These are phyloP conservation scores for Aviceda subcristata DNA, from an alignment of 2,113 vertebrate species.

Conservation along the genomic window DNA sequence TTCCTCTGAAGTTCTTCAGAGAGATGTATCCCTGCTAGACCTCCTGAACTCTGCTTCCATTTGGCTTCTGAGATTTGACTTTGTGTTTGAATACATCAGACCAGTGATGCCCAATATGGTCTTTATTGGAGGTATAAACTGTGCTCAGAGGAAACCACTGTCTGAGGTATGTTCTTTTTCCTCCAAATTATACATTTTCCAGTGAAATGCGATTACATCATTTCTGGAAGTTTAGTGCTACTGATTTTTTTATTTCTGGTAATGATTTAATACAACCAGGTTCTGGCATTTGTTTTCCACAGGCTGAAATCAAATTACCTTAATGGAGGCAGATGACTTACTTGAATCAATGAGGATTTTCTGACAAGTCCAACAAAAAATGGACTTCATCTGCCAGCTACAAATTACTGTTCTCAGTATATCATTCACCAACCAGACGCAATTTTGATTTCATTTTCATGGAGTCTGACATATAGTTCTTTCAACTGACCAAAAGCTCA, in stretches of 20 bases:
- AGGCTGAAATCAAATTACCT: neutral
- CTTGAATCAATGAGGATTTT: neutral
- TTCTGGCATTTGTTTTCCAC: neutral
- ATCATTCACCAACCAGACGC: neutral
- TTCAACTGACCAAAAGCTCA: neutral
- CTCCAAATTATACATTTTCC: neutral
- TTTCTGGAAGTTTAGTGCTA: neutral
- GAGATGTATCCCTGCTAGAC: conserved; percentile 64
- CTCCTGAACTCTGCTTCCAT: conserved; percentile 69
- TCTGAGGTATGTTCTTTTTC: conserved; percentile 18
- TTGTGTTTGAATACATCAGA: conserved; percentile 79
- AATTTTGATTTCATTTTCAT: neutral
- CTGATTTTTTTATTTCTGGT: neutral
- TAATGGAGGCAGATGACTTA: neutral
- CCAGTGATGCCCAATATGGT: conserved; percentile 86
- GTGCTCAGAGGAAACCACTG: conserved; percentile 15
- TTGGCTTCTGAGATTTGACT: conserved; percentile 83
- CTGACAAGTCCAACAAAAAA: neutral
- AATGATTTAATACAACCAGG: neutral
- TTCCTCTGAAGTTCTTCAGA: conserved; percentile 70
- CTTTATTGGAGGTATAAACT: conserved; percentile 79
- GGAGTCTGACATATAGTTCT: neutral
- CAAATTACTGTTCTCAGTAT: neutral
- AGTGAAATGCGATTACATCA: fast-evolving
- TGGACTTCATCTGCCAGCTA: neutral